phyloP scores from a whole-genome alignment of 2,113 vertebrate species.

The Labrus mixtus region DNA sequence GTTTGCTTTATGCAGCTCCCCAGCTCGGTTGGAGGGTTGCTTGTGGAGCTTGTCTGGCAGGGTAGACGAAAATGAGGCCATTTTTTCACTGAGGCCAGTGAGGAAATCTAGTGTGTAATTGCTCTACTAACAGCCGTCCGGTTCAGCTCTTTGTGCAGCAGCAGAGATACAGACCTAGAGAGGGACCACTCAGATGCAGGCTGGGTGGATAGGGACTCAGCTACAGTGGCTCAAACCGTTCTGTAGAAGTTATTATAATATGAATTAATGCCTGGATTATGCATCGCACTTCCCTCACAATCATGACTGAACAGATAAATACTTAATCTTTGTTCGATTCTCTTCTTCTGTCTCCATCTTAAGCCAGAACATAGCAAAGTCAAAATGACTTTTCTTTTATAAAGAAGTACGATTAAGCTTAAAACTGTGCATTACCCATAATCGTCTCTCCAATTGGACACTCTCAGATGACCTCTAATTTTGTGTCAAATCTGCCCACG shows the following conservation, averaged over 20 bases:
- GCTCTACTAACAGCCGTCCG: slow-evolving; percentile 32
- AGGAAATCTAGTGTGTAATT: slow-evolving; percentile 69
- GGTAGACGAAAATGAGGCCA: slow-evolving; percentile 34
- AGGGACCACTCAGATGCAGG: slow-evolving; percentile 30
- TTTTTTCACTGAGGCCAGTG: slow-evolving; percentile 15
- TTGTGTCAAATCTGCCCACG: background rate
- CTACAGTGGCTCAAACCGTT: slow-evolving; percentile 8
- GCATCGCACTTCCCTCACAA: background rate
- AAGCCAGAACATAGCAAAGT: background rate
- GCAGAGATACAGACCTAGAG: slow-evolving; percentile 48
- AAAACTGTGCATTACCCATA: background rate
- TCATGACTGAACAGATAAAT: slow-evolving; percentile 1
- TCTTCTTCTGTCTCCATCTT: background rate
- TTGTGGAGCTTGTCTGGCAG: slow-evolving; percentile 39
- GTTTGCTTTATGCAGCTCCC: slow-evolving; percentile 14
- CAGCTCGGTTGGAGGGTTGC: slow-evolving; percentile 21
- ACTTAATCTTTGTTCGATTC: slow-evolving; percentile 10
- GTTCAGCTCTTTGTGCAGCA: slow-evolving; percentile 39
- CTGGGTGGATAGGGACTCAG: background rate
- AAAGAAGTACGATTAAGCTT: background rate
- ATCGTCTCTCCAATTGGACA: background rate
- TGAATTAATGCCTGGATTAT: slow-evolving; percentile 26
- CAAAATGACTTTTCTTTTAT: background rate
- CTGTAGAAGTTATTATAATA: slow-evolving; percentile 7
- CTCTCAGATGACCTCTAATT: background rate